Evolutionary conservation across 2,113 vertebrate genomes (phyloP).

Genomic region (Mustelus asterias): DNA sequence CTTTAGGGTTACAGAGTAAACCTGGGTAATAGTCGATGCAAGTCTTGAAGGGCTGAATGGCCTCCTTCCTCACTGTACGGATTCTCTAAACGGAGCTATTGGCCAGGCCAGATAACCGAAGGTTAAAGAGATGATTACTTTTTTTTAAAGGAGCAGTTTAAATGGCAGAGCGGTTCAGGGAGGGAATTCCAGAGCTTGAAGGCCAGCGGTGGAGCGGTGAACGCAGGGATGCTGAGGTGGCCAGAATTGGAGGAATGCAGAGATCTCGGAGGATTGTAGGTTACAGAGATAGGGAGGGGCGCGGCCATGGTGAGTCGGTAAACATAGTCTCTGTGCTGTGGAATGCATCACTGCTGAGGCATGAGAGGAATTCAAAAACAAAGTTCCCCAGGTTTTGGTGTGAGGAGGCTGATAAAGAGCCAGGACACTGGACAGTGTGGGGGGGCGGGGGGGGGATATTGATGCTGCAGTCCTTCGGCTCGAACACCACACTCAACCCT

Average conservation of each 20-base stretch:
- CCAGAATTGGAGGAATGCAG: not conserved
- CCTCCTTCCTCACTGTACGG: no score
- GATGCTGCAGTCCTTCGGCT: no score
- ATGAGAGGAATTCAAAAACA: slow-evolving; percentile 43
- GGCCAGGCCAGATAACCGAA: not conserved
- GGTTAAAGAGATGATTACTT: not conserved
- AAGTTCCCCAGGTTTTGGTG: slow-evolving; percentile 38
- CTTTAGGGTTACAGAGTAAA: no score
- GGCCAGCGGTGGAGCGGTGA: no score
- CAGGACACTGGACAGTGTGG: not conserved
- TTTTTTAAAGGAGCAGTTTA: no score
- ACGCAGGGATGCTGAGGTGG: not conserved
- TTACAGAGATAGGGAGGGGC: not conserved
- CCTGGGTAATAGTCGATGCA: no score
- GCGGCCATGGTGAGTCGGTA: not conserved
- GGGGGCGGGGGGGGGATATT: slow-evolving; percentile 31
- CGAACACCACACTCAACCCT: no score
- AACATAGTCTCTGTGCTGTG: not conserved
- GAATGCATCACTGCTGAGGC: slow-evolving; percentile 35
- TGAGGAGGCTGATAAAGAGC: not conserved
- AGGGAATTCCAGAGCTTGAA: not conserved
- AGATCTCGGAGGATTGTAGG: not conserved
- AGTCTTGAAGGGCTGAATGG: no score
- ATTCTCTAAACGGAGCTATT: no score
- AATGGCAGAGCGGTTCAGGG: no score